phyloP scores from a whole-genome alignment of 1,140 invertebrate genomes.

The Zaprionus capensis region DNA sequence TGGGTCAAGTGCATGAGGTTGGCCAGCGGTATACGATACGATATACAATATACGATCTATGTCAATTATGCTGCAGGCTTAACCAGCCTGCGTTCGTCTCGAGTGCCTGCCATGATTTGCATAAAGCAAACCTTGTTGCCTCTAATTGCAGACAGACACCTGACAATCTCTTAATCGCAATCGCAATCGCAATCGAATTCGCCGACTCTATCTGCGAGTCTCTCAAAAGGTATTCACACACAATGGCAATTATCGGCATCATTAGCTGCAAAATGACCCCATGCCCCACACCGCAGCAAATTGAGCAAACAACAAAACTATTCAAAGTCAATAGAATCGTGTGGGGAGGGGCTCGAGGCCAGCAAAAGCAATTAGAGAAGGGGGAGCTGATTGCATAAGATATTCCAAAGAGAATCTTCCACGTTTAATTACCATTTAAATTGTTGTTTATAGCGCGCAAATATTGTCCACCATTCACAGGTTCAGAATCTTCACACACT shows the following conservation, averaged over 20 bases:
- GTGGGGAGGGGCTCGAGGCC: neutral
- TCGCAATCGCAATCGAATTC: neutral
- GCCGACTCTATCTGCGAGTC: neutral
- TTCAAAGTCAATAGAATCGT: slow-evolving; percentile 52
- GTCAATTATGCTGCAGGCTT: slow-evolving; percentile 54
- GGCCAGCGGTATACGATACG: slow-evolving; percentile 15
- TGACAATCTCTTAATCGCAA: slow-evolving; percentile 40
- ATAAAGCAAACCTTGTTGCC: slow-evolving; percentile 56
- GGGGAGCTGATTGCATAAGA: slow-evolving; percentile 2
- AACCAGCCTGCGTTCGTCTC: slow-evolving; percentile 9
- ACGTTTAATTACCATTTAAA: slow-evolving; percentile 32
- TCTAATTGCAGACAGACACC: slow-evolving; percentile 44
- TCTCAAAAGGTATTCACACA: slow-evolving; percentile 61
- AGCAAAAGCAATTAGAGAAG: slow-evolving; percentile 22
- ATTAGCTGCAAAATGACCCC: slow-evolving; percentile 63
- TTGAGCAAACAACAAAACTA: slow-evolving; percentile 40
- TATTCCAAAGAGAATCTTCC: neutral
- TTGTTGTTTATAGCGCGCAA: neutral
- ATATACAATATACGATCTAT: slow-evolving; percentile 21
- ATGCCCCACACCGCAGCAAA: slow-evolving; percentile 26
- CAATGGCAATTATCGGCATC: slow-evolving; percentile 79
- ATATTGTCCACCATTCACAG: neutral
- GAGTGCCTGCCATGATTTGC: slow-evolving; percentile 64
- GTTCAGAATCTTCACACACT: slow-evolving; percentile 9
- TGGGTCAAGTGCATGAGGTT: slow-evolving; percentile 69